These are phyloP conservation scores for Colossoma macropomum DNA, from an alignment of 2,113 vertebrate species.

Conservation along the genomic window DNA sequence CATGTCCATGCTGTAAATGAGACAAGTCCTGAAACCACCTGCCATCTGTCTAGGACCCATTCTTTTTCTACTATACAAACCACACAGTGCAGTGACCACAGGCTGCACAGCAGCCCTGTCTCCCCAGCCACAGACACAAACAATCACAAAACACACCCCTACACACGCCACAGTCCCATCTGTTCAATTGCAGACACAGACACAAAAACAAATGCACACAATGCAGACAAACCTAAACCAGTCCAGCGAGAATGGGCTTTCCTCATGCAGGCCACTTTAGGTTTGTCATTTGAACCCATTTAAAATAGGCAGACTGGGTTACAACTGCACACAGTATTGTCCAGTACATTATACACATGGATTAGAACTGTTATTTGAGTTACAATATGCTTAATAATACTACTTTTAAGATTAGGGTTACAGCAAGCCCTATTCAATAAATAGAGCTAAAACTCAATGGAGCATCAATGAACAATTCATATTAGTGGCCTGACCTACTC, in stretches of 20 bases:
- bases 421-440: constrained; percentile 20
- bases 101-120: constrained; percentile 40
- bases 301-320: neutral
- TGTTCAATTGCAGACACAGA: constrained; percentile 13
- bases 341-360: constrained; percentile 8
- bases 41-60: constrained; percentile 45
- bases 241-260: constrained; percentile 16
- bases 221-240: constrained; percentile 28
- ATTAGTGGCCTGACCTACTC: neutral
- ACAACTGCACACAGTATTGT: constrained; percentile 21
- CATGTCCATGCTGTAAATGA: constrained; percentile 51
- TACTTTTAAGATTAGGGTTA: constrained; percentile 11
- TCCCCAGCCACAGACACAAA: constrained; percentile 3
- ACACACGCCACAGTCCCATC: constrained; percentile 7
- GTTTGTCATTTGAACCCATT: constrained; percentile 10
- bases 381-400: constrained; percentile 5
- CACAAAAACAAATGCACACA: constrained; percentile 12
- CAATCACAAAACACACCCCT: neutral
- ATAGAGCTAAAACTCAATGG: constrained; percentile 17
- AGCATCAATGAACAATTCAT: constrained; percentile 26
- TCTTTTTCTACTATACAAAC: constrained; percentile 43
- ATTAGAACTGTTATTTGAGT: constrained; percentile 12
- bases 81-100: constrained; percentile 27
- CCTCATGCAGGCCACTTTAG: neutral
- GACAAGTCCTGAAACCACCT: constrained; percentile 43